phyloP scores from a whole-genome alignment of 35 echinoderm and acorn worm species.

The Ophioderma brevispina region DNA sequence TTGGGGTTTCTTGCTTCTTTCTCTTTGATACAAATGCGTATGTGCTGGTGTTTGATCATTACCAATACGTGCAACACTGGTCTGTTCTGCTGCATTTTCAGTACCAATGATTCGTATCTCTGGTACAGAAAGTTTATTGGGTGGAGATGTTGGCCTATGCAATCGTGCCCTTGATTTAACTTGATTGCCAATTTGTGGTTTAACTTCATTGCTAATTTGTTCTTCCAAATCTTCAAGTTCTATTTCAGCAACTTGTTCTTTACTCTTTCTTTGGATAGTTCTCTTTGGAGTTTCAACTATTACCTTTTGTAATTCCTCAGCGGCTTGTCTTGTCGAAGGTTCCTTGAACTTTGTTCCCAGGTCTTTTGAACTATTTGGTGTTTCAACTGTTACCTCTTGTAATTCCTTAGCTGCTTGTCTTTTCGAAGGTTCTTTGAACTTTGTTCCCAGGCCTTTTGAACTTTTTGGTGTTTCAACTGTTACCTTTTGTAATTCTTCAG shows the following conservation, averaged over 20 bases:
- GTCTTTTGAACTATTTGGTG: too few species aligned
- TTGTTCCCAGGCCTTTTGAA: too few species aligned
- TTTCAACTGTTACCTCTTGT: too few species aligned
- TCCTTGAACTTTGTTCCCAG: too few species aligned
- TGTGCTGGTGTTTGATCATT: neutral
- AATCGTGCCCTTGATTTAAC: neutral
- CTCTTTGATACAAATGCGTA: neutral
- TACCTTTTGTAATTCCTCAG: too few species aligned
- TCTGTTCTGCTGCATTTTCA: neutral
- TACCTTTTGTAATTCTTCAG: neutral
- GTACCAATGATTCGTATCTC: neutral
- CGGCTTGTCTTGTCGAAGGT: too few species aligned
- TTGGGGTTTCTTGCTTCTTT: neutral
- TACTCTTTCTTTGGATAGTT: neutral
- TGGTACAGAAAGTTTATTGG: constrained; percentile 18
- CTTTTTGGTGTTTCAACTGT: neutral
- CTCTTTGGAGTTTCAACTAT: too few species aligned
- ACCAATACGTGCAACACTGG: neutral
- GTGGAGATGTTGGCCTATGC: neutral
- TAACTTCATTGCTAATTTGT: neutral
- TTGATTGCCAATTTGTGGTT: neutral
- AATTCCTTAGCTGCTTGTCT: too few species aligned
- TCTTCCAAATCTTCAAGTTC: constrained; percentile 16
- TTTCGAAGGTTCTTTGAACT: too few species aligned
- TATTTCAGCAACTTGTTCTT: constrained; percentile 14